Base-by-base conservation (phyloP, 2,113 vertebrate genomes). In the Macrotus californicus region DNA sequence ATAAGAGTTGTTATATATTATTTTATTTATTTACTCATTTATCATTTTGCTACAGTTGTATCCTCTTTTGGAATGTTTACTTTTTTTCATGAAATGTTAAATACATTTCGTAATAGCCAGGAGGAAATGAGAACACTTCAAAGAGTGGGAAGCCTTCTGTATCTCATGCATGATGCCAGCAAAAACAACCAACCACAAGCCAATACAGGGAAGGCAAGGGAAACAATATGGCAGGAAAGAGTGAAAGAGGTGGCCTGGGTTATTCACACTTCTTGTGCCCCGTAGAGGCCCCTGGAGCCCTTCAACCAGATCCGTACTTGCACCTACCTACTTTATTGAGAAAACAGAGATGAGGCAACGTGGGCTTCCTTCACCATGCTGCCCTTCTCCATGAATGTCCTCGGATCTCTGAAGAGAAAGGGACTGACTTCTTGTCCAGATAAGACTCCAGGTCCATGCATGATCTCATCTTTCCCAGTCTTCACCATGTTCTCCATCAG, bases 1-100 rank as follows among this genome's bases (percentile, higher is more conserved):
- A 41, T 10, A 93, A 75, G n/a, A 46, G 26, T 41, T 92, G n/a
- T 82, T 36, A 16, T 69, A 39, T 79, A 22, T 88, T 50, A 8
- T 59, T 59, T 59, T 56, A 26, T 24, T 59, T 87, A 61, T 46
- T 61, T 94, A 4, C 59, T 84, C 36, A 39, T 54, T 89, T 76
- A n/a, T 83, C 50, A n/a, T 92, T 67, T 87, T 94, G 64, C 39
- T 66, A 39, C 29, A 69, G n/a, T 76, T 83, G 26, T 83, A 43
- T 69, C 85, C n/a, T 93, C 80, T 94, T 91, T 86, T 29, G 36
- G 11, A 54, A 54, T 87, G 64, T 94, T 91, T 21, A n/a, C 4
- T 48, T 77, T 84, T 86, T 86, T 94, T 56, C 19, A 36, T 36
- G 39, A 93, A 96, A 75, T 85, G 11, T 36, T 94, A 82, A 56